A percentile compares a stretch with the other conserved stretches of the same genome.
Evolutionary conservation across 2,113 vertebrate species (phyloP).

Genomic region (Prietella phreatophila): DNA sequence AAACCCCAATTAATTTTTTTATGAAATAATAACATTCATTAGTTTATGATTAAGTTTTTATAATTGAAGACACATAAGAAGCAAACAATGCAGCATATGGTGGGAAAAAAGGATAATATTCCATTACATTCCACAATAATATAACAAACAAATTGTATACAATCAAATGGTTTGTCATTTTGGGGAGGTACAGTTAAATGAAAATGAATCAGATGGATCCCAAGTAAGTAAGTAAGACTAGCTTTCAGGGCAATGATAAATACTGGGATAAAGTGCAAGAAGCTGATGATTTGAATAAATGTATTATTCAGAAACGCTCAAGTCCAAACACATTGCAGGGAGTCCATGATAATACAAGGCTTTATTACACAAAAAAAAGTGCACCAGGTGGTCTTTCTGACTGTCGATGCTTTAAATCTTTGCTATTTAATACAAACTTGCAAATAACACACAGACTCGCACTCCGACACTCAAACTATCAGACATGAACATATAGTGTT

Average conservation of each 20-base stretch:
- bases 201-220: conserved; percentile 8
- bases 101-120: conserved; percentile 13
- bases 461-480: conserved; percentile 26
- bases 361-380: conserved; percentile 39
- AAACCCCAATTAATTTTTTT: not conserved
- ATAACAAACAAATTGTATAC: conserved; percentile 29
- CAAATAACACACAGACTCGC: conserved; percentile 41
- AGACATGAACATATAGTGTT: conserved; percentile 41
- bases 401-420: conserved; percentile 27
- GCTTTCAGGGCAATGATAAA: conserved; percentile 53
- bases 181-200: conserved; percentile 11
- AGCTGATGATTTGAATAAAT: conserved; percentile 63
- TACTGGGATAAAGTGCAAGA: conserved; percentile 73
- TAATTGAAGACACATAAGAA: conserved; percentile 13
- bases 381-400: conserved; percentile 10
- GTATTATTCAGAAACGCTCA: conserved; percentile 39
- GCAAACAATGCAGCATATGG: conserved; percentile 30
- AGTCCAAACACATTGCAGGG: conserved; percentile 26
- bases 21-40: conserved; percentile 24
- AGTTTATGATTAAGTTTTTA: conserved; percentile 5
- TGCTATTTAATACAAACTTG: conserved; percentile 42
- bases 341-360: conserved; percentile 30
- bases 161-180: conserved; percentile 21
- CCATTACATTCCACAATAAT: conserved; percentile 40
- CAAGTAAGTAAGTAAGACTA: conserved; percentile 46